phyloP scores from a whole-genome alignment of 2,113 vertebrate species.

The Sinocyclocheilus maitianheensis region DNA sequence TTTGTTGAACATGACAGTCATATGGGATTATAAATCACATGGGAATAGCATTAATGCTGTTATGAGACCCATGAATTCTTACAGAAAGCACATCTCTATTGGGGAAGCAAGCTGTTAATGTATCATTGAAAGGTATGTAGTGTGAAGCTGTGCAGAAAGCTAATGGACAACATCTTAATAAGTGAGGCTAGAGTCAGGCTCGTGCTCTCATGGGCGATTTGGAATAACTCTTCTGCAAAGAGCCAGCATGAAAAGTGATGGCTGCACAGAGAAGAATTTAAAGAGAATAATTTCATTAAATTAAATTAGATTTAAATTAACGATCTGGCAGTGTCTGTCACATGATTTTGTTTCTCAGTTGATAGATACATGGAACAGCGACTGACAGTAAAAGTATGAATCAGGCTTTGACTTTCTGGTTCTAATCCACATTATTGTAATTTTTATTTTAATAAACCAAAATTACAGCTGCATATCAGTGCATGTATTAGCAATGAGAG shows the following conservation, averaged over 20 bases:
- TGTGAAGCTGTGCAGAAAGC: constrained; percentile 20
- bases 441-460: no score
- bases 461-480: no score
- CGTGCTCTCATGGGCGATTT: background rate
- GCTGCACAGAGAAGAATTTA: no score
- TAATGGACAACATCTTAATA: constrained; percentile 21
- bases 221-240: background rate
- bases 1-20: constrained; percentile 54
- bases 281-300: no score
- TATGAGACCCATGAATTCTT: constrained; percentile 14
- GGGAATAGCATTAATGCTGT: constrained; percentile 38
- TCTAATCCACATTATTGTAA: no score
- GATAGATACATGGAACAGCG: no score
- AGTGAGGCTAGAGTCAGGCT: constrained; percentile 34
- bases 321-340: no score
- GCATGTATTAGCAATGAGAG: background rate
- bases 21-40: constrained; percentile 43
- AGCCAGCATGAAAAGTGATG: background rate
- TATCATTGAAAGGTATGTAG: constrained; percentile 13
- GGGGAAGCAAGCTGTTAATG: constrained; percentile 39
- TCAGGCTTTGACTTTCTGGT: no score
- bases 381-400: no score
- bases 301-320: no score
- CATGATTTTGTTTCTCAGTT: no score
- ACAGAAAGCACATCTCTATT: background rate